Evolutionary conservation across 2,888 invertebrate genomes (phyloP), one percentile per base, ranked within the genome.

Genomic region (Crocallis elinguaria): DNA sequence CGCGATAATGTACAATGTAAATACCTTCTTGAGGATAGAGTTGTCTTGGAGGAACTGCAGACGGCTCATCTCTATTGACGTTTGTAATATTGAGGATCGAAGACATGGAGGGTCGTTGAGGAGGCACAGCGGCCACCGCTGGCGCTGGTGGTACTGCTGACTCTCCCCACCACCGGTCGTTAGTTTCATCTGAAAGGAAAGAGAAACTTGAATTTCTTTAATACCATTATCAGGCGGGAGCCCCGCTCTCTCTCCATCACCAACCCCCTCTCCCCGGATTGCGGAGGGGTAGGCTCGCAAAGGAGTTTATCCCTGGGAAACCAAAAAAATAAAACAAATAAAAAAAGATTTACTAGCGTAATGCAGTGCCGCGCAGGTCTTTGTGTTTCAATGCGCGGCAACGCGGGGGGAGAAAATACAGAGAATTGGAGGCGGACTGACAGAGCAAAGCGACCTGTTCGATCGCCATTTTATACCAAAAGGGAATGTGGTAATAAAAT

Each of bases 111-210:
- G 90, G 87, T 51, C 88, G 69, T 51, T 86, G 86, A 2, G 90
- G 89, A 1, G 91, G 91, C 0, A 89, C 89, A 0, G 88, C 89
- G 0, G 89, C 90, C 0, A 91, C 90, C 0, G 90, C 90, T 0
- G 91, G 91, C 0, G 91, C 91, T 2, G 90, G 88, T 0, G 91
- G 91, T 0, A 88, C 88, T 0, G 89, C 89, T 1, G 89, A 84
- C 57, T 90, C 90, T 0, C 84, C 87, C 89, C 90, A 90, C 90
- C 89, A 90, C 0, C 89, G 79, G 50, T 90, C 90, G 35, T 80
- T 81, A 1, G 84, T 77, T 38, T 91, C 90, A 69, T 91, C 90
- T 91, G 71, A 49, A 58, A 30, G 3, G 7, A 25, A 25, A 2
- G n/a, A 9, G n/a, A 8, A 23, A 6, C 3, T n/a, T 25, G 9